Percentiles rank a stretch among this genome's conserved stretches.
Evolutionary conservation across 2,797 vertebrate genomes (phyloP).

Genomic region (Clarias platycephalus): DNA sequence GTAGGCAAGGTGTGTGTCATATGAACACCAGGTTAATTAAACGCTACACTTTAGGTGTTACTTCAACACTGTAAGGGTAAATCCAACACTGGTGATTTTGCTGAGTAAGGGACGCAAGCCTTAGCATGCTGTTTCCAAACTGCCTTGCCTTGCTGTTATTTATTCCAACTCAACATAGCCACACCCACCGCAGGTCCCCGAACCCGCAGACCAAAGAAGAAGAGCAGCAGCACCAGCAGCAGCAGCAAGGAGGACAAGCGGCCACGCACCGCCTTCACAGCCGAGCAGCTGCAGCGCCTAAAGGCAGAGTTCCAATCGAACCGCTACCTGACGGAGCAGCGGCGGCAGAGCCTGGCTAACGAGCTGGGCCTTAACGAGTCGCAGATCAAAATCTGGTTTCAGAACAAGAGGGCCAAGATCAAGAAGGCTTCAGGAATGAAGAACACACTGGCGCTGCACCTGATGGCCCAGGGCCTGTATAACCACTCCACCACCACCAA

Average conservation of each 20-base stretch:
- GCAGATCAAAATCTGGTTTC: conserved; percentile 97
- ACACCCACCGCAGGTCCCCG: conserved; percentile 81
- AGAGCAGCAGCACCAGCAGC: conserved; percentile 83
- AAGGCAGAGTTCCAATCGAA: conserved; percentile 92
- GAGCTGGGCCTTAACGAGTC: conserved; percentile 93
- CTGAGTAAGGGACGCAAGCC: conserved; percentile 21
- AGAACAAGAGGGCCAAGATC: conserved; percentile 95
- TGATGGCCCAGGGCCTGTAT: conserved; percentile 95
- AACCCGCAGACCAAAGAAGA: conserved; percentile 98
- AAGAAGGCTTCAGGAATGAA: conserved; percentile 88
- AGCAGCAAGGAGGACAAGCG: conserved; percentile 92
- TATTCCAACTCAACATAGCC: conserved; percentile 41
- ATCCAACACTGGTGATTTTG: conserved; percentile 12
- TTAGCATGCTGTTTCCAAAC: conserved; percentile 35
- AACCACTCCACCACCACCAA: conserved; percentile 92
- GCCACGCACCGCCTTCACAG: conserved; percentile 91
- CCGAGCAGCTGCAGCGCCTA: conserved; percentile 91
- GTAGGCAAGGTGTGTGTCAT: background rate
- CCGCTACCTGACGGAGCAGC: conserved; percentile 91
- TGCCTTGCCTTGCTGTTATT: conserved; percentile 39
- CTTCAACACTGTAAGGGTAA: conserved; percentile 8
- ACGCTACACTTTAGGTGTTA: background rate
- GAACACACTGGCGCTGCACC: conserved; percentile 87
- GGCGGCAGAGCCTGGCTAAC: conserved; percentile 88
- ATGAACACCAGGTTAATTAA: background rate